Evolutionary conservation across 2,888 invertebrate species (phyloP).

Genomic region (Limnephilus marmoratus): DNA sequence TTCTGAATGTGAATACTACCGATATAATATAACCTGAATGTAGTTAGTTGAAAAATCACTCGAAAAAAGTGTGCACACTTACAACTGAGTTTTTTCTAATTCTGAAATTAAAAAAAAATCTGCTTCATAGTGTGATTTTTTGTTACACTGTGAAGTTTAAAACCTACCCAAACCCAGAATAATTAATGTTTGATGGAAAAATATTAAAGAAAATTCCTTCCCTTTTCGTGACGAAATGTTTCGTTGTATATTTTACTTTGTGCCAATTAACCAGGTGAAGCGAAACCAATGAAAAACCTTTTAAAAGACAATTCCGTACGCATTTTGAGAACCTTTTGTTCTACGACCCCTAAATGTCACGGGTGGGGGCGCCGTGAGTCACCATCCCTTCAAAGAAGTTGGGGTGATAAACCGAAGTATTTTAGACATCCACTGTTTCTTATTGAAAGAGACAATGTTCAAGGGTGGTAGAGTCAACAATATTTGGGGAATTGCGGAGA

Average conservation of each 20-base stretch:
- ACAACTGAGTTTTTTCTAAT: no score
- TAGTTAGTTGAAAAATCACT: no score
- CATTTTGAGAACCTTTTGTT: conserved; percentile 35
- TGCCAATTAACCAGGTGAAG: not conserved
- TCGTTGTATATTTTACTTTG: not conserved
- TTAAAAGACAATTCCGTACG: not conserved
- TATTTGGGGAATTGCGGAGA: not conserved
- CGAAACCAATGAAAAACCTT: not conserved
- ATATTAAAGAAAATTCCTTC: not conserved
- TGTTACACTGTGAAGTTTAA: not conserved
- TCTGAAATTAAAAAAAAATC: no score
- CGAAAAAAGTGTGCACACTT: no score
- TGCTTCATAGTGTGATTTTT: not conserved
- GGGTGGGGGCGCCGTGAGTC: conserved; percentile 34
- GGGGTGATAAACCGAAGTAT: conserved; percentile 40
- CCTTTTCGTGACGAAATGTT: not conserved
- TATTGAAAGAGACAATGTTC: conserved; percentile 35
- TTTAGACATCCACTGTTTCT: conserved; percentile 42
- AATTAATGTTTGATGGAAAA: not conserved
- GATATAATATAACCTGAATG: no score
- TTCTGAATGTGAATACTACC: no score
- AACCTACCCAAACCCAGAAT: not conserved
- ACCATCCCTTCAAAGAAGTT: conserved; percentile 32
- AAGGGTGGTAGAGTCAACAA: conserved; percentile 25
- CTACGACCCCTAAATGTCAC: conserved; percentile 18